phyloP scores from a whole-genome alignment of 2,113 vertebrate genomes.

The Ptychochromis oligacanthus region DNA sequence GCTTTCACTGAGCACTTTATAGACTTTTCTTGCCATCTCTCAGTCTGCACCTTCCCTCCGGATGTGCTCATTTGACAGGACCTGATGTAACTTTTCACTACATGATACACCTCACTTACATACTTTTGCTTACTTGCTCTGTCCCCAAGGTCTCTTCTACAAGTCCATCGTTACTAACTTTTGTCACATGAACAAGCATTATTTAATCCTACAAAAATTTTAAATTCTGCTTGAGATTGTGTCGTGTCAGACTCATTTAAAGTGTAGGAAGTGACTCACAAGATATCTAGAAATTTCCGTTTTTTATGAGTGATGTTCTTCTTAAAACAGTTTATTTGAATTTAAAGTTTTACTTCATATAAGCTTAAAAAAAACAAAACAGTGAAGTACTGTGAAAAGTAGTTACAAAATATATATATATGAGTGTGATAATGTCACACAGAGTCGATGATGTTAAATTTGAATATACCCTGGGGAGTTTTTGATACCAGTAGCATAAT shows the following conservation, averaged over 20 bases:
- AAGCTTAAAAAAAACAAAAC: not conserved
- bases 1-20: not conserved
- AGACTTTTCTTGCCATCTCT: not conserved
- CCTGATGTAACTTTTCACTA: slow-evolving; percentile 23
- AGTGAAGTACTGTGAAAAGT: not conserved
- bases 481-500: slow-evolving; percentile 9
- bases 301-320: not conserved
- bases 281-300: not conserved
- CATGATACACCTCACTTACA: slow-evolving; percentile 2
- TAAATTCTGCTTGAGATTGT: not conserved
- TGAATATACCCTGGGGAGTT: not conserved
- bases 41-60: slow-evolving; percentile 2
- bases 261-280: not conserved
- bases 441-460: not conserved
- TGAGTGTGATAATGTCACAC: not conserved
- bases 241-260: not conserved
- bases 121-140: not conserved
- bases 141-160: not conserved
- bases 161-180: not conserved
- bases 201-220: not conserved
- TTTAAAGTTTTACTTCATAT: not conserved
- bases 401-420: not conserved
- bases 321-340: not conserved
- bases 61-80: not conserved
- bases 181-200: not conserved